Base-by-base conservation (phyloP, 2,113 vertebrate genomes). In the Trichomycterus rosablanca region DNA sequence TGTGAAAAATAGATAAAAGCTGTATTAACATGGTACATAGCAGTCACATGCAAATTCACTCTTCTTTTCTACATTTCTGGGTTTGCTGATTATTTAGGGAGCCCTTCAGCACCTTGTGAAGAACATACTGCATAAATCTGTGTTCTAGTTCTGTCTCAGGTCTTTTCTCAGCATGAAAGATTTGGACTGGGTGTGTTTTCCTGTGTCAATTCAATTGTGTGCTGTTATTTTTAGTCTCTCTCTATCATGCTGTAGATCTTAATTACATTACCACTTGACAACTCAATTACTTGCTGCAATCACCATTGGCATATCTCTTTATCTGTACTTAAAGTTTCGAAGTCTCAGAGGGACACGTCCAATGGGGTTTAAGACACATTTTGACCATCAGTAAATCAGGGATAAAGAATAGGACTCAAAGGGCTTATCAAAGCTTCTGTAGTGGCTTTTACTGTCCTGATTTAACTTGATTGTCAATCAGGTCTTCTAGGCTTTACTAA, bases 241-340 rank as follows among this genome's bases (percentile, higher is more conserved):
- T 67, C 63, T 58, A 67, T 70, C 59, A 62, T 39, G 51, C 49
- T 26, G 63, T 53, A 58, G 59, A 43, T 72, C 59, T 63, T 70
- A 73, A 74, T 70, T 54, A 62, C 48, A 63, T 70, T 74, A 63
- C n/a, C 65, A 62, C 58, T 57, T 53, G 67, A 66, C 54, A 54
- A 70, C 67, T 70, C 72, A 50, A 66, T 73, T 70, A 70, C 57
- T 48, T 58, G 54, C 52, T 53, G 63, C 63, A 51, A 69, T 61
- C 58, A 70, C 45, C 30, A 51, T 9, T 35, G 19, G 39, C 23
- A 30, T 50, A 28, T 67, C 56, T 44, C 40, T 51, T 48, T 56
- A 68, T 44, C 66, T 60, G 18, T 46, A 23, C 39, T 30, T 64
- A 68, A 55, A 49, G 15, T 39, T 26, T 15, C 18, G 42, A 68